These are phyloP conservation scores for Tanypteryx hageni DNA, from an alignment of 2,888 invertebrate genomes.

Conservation along the genomic window DNA sequence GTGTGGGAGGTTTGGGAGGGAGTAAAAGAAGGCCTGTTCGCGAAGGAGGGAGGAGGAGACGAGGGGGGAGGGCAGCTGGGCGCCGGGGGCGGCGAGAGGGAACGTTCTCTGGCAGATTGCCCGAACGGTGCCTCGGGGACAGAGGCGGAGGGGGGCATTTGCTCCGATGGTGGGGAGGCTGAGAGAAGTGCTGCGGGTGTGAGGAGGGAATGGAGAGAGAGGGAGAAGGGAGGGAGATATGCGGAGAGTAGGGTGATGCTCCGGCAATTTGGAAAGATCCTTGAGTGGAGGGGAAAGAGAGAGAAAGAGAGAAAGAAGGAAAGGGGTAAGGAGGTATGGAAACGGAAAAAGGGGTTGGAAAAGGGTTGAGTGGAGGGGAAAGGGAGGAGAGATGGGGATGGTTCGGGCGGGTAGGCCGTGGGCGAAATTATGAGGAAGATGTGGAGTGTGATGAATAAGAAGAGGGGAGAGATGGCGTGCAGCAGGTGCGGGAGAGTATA, in stretches of 20 bases:
- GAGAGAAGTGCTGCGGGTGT: neutral
- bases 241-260: neutral
- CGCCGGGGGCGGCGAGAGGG: neutral
- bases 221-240: neutral
- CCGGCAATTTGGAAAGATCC: slow-evolving; percentile 47
- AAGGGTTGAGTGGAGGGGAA: neutral
- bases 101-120: slow-evolving; percentile 33
- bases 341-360: neutral
- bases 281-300: slow-evolving; percentile 29
- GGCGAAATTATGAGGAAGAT: slow-evolving; percentile 53
- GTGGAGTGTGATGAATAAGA: slow-evolving; percentile 51
- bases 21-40: neutral
- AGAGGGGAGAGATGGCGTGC: slow-evolving; percentile 22
- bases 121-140: slow-evolving; percentile 4
- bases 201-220: neutral
- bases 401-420: slow-evolving; percentile 13
- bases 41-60: neutral
- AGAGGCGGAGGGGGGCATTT: neutral
- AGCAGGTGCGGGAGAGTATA: slow-evolving; percentile 24
- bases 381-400: neutral
- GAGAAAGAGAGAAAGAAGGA: no score
- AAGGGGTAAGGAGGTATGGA: neutral
- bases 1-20: neutral
- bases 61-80: slow-evolving; percentile 1
- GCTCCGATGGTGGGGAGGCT: no score